A percentile compares a stretch with the other conserved stretches of the same genome.
phyloP scores from a whole-genome alignment of 1,140 invertebrate genomes.

The Calliopsis andreniformis region DNA sequence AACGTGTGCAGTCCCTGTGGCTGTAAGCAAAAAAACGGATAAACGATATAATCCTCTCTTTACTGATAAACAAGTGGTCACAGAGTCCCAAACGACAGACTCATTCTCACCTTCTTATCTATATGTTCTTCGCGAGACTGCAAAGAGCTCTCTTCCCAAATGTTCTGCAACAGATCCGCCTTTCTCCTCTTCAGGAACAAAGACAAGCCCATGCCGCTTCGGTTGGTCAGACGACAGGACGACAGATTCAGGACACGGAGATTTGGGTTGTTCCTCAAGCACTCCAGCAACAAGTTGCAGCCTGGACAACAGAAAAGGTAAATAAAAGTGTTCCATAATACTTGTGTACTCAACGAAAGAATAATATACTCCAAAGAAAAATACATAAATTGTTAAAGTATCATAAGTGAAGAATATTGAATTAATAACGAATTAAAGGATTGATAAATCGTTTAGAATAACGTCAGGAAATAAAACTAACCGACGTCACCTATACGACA shows the following conservation, averaged over 20 bases:
- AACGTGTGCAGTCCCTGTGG: constrained; percentile 52
- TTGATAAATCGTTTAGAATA: too few relatives aligned
- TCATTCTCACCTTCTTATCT: constrained; percentile 6
- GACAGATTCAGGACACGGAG: constrained; percentile 53
- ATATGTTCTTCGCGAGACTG: neutral
- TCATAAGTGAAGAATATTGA: neutral
- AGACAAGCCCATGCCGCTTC: constrained; percentile 47
- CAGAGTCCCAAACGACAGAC: neutral
- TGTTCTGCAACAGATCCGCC: constrained; percentile 46
- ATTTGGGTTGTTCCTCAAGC: constrained; percentile 39
- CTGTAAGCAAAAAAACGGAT: constrained; percentile 33
- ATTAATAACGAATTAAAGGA: neutral
- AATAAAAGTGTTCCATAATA: neutral
- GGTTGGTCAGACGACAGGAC: constrained; percentile 46
- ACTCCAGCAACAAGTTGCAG: constrained; percentile 50
- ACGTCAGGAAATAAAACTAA: constrained; percentile 27
- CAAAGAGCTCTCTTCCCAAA: constrained; percentile 29
- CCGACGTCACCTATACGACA: constrained; percentile 61
- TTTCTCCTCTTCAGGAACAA: constrained; percentile 59
- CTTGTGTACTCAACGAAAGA: neutral
- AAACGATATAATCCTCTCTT: neutral
- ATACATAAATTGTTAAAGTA: constrained; percentile 6
- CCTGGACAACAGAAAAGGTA: constrained; percentile 41
- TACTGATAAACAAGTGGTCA: neutral
- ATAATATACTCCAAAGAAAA: neutral